Evolutionary conservation across 2,797 vertebrate genomes (phyloP).

Genomic region (Bufotes viridis): DNA sequence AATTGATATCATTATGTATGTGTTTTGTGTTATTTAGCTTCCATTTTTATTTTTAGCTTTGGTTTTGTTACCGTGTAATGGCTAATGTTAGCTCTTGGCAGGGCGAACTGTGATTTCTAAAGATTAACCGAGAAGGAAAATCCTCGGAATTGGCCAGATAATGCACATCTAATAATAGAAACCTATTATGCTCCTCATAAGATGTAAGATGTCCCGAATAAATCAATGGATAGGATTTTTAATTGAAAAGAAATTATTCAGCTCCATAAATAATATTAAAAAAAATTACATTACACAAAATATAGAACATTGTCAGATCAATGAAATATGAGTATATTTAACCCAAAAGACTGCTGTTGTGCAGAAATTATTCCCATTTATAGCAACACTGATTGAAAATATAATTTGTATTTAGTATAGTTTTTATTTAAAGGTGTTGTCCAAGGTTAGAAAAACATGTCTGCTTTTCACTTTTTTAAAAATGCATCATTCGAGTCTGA

Average conservation of each 20-base stretch:
- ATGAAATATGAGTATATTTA: neutral
- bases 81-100: slow-evolving; percentile 53
- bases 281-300: slow-evolving; percentile 1
- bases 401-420: too few species aligned
- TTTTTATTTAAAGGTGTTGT: too few species aligned
- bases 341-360: neutral
- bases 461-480: too few species aligned
- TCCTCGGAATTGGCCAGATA: slow-evolving; percentile 55
- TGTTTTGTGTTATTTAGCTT: neutral
- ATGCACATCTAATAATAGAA: slow-evolving; percentile 57
- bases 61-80: slow-evolving; percentile 3
- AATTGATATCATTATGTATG: neutral
- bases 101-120: slow-evolving; percentile 51
- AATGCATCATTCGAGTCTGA: too few species aligned
- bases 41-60: neutral
- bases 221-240: slow-evolving; percentile 51
- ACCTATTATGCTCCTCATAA: slow-evolving; percentile 48
- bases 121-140: slow-evolving; percentile 58
- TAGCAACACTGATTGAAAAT: neutral
- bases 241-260: slow-evolving; percentile 43
- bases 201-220: slow-evolving; percentile 53
- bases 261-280: slow-evolving; percentile 12
- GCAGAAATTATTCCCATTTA: neutral
- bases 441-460: too few species aligned
- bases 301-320: neutral